phyloP scores from a whole-genome alignment of 2,797 vertebrate genomes.

The Micrastur ruficollis region DNA sequence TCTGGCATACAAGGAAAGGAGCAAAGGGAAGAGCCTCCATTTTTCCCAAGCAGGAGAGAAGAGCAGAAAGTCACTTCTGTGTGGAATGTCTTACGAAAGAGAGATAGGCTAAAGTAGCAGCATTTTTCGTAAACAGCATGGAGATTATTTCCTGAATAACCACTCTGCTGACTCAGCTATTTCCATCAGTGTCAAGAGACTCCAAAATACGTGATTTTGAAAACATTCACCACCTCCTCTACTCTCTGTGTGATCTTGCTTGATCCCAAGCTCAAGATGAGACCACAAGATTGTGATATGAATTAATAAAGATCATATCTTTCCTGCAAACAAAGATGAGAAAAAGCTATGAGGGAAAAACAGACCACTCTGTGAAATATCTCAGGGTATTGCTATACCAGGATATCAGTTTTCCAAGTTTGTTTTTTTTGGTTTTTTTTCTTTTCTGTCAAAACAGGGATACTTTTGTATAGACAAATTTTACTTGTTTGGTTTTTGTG shows the following conservation, averaged over 20 bases:
- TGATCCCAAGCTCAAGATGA: neutral
- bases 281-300: neutral
- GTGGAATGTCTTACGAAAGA: neutral
- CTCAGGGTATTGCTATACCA: neutral
- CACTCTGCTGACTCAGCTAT: neutral
- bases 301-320: neutral
- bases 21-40: neutral
- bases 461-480: neutral
- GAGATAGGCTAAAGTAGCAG: neutral
- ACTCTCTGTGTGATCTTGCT: neutral
- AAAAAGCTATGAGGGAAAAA: neutral
- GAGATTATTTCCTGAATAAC: neutral
- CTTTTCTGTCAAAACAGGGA: neutral
- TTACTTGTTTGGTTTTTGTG: neutral
- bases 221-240: neutral
- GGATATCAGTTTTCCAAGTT: neutral
- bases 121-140: neutral
- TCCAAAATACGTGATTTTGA: neutral
- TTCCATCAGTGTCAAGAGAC: neutral
- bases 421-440: neutral
- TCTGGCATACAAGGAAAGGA: neutral
- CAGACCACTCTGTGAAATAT: neutral
- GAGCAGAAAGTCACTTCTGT: neutral
- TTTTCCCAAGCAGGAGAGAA: neutral
- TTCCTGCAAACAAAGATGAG: neutral